Evolutionary conservation across 2,797 vertebrate species (phyloP).

Genomic region (Manis javanica): DNA sequence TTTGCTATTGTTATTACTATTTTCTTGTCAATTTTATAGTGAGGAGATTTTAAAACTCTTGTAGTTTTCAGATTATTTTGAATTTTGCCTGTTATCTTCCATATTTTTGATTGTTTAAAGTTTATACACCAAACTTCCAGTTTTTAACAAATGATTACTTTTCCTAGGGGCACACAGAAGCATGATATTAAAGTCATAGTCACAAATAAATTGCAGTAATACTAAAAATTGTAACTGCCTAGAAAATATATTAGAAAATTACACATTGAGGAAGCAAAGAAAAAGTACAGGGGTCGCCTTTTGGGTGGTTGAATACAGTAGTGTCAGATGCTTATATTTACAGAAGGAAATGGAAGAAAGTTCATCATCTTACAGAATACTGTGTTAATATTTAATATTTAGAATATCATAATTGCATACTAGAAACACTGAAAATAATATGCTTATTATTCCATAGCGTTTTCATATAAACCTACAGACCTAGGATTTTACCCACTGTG

Average conservation of each 20-base stretch:
- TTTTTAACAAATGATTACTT: not conserved
- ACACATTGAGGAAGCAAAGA: not conserved
- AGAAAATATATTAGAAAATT: conserved; percentile 3
- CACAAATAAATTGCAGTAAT: not conserved
- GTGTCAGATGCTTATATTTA: not conserved
- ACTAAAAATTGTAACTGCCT: not conserved
- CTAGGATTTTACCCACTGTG: not conserved
- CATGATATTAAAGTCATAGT: not conserved
- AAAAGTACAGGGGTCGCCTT: not conserved
- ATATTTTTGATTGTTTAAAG: not conserved
- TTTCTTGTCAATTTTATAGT: not conserved
- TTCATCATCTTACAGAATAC: conserved; percentile 53
- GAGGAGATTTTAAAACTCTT: not conserved
- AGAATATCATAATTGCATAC: conserved; percentile 56
- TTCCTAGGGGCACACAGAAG: not conserved
- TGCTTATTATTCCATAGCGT: conserved; percentile 46
- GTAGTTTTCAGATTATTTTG: not conserved
- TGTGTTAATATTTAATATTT: conserved; percentile 69
- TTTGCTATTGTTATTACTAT: not conserved
- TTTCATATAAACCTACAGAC: conserved; percentile 48
- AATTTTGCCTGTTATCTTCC: not conserved
- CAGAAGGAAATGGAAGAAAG: conserved; percentile 47
- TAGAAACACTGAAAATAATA: conserved; percentile 71
- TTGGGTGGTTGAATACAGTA: not conserved
- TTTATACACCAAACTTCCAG: not conserved